These are phyloP conservation scores for Drosophila lowei DNA, from an alignment of 1,140 invertebrate genomes.

Conservation along the genomic window DNA sequence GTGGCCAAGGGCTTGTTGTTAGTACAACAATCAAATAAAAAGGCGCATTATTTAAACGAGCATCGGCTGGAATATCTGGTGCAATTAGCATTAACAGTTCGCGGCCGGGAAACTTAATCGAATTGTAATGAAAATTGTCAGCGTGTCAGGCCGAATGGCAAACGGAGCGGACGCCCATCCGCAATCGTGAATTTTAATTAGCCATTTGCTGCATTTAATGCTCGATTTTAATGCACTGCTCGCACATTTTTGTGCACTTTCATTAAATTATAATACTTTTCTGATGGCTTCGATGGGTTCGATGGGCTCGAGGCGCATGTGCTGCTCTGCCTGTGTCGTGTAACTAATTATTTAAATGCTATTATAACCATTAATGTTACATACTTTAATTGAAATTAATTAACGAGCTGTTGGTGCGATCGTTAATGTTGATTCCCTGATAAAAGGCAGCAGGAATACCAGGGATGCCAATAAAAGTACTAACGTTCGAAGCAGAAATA, in stretches of 20 bases:
- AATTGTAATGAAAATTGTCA: constrained; percentile 73
- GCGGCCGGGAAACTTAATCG: constrained; percentile 58
- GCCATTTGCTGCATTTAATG: constrained; percentile 57
- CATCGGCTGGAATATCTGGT: constrained; percentile 29
- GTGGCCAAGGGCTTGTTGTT: too few relatives aligned
- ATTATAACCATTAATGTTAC: constrained; percentile 62
- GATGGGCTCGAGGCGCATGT: neutral
- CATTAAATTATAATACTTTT: constrained; percentile 54
- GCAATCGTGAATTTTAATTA: constrained; percentile 70
- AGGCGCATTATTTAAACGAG: constrained; percentile 14
- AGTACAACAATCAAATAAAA: constrained; percentile 7
- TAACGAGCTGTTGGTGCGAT: constrained; percentile 48
- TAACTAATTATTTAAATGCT: constrained; percentile 78
- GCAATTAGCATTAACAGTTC: constrained; percentile 45
- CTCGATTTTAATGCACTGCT: constrained; percentile 60
- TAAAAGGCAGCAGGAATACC: neutral
- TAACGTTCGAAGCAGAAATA: too few relatives aligned
- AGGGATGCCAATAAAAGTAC: too few relatives aligned
- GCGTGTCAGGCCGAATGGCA: constrained; percentile 44
- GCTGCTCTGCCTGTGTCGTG: constrained; percentile 29
- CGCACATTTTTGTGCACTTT: constrained; percentile 47
- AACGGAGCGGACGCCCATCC: constrained; percentile 19
- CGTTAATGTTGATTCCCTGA: constrained; percentile 47
- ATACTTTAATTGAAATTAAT: constrained; percentile 75
- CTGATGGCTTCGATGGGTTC: constrained; percentile 2